phyloP scores from a whole-genome alignment of 2,797 vertebrate genomes.

The Streptopelia turtur region DNA sequence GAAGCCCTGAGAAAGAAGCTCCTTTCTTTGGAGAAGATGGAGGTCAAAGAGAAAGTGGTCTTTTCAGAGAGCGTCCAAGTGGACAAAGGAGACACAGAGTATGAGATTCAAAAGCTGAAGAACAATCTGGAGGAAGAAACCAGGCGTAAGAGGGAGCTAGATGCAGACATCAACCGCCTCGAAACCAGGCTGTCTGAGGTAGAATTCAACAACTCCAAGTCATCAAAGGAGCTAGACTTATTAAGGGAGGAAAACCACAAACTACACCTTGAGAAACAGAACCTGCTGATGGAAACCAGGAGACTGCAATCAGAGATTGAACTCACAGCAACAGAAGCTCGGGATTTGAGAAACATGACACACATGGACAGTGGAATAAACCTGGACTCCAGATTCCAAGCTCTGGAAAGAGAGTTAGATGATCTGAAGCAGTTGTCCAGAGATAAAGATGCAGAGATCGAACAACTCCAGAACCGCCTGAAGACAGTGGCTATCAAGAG shows the following conservation, averaged over 20 bases:
- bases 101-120: conserved; percentile 90
- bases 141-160: conserved; percentile 84
- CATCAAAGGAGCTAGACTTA: conserved; percentile 90
- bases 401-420: conserved; percentile 87
- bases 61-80: conserved; percentile 94
- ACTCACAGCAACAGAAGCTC: conserved; percentile 90
- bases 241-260: conserved; percentile 91
- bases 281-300: conserved; percentile 89
- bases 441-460: conserved; percentile 91
- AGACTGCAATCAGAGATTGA: conserved; percentile 92
- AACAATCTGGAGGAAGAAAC: conserved; percentile 90
- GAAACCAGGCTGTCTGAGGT: conserved; percentile 87
- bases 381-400: conserved; percentile 87
- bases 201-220: conserved; percentile 94
- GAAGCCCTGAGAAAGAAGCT: conserved; percentile 86
- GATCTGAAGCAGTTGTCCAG: conserved; percentile 86
- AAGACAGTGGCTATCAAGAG: conserved; percentile 87
- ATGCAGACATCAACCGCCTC: conserved; percentile 82
- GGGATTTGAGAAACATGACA: conserved; percentile 82
- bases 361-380: conserved; percentile 81
- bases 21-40: conserved; percentile 86
- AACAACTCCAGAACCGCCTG: conserved; percentile 89
- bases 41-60: conserved; percentile 94
- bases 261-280: conserved; percentile 91
- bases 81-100: conserved; percentile 90